These are phyloP conservation scores for Daktulosphaira vitifoliae DNA, from an alignment of 1,140 invertebrate genomes.

Conservation along the genomic window DNA sequence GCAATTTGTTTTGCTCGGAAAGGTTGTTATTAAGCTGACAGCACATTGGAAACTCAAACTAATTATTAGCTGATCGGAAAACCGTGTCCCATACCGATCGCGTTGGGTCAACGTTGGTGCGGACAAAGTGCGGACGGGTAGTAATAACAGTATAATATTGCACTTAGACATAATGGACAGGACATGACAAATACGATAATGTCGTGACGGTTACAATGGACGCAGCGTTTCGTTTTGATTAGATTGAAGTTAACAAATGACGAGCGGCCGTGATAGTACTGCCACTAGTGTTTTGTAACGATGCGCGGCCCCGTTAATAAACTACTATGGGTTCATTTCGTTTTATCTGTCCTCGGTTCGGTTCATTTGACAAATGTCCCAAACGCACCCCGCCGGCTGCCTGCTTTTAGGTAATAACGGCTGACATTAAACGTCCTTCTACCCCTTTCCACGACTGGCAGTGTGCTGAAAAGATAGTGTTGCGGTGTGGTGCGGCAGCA, in stretches of 20 bases:
- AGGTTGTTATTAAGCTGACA: too few species aligned
- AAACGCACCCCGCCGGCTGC: background rate
- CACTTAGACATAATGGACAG: too few species aligned
- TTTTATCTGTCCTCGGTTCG: constrained; percentile 33
- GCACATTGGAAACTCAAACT: background rate
- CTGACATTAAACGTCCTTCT: background rate
- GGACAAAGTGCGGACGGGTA: background rate
- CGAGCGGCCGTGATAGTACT: background rate
- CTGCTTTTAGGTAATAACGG: constrained; percentile 9
- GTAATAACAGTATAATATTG: background rate
- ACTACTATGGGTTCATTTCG: constrained; percentile 5
- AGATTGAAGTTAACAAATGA: constrained; percentile 31
- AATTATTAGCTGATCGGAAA: background rate
- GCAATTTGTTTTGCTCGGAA: too few species aligned
- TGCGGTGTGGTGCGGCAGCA: too few species aligned
- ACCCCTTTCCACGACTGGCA: background rate
- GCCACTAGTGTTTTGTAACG: background rate
- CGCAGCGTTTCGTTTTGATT: constrained; percentile 26
- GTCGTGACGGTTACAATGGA: constrained; percentile 20
- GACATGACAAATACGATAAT: constrained; percentile 27
- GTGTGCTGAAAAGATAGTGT: too few species aligned
- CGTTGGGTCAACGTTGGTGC: background rate
- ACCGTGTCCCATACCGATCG: background rate
- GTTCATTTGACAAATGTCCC: constrained; percentile 30
- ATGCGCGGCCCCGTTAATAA: constrained; percentile 17